phyloP scores from a whole-genome alignment of 1,140 invertebrate species.

The Tetramorium alpestre region DNA sequence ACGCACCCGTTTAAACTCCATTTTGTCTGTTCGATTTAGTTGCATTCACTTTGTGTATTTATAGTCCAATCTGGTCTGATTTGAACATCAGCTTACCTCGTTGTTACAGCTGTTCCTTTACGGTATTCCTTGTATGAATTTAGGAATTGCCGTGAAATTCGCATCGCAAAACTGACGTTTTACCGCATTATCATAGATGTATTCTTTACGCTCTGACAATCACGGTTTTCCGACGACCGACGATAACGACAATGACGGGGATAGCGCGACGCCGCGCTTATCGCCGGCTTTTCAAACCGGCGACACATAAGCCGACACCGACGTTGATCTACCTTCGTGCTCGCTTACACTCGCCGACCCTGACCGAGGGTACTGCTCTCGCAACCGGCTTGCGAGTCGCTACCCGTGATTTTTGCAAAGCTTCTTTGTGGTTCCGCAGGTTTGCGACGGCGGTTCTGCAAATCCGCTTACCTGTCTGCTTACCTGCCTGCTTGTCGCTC shows the following conservation, averaged over 20 bases:
- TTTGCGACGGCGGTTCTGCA: constrained; percentile 36
- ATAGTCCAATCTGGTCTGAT: constrained; percentile 9
- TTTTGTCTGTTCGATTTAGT: constrained; percentile 2
- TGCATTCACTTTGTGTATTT: background rate
- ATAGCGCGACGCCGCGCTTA: background rate
- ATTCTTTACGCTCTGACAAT: background rate
- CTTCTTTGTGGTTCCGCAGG: constrained; percentile 18
- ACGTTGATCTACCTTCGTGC: constrained; percentile 44
- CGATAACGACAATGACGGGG: background rate
- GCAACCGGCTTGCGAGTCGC: constrained; percentile 33
- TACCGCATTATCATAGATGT: background rate
- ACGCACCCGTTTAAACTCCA: constrained; percentile 34
- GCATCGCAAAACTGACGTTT: background rate
- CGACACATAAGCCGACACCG: constrained; percentile 31
- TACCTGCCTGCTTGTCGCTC: background rate
- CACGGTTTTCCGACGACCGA: background rate
- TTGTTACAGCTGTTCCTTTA: constrained; percentile 13
- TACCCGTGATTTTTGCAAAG: constrained; percentile 28
- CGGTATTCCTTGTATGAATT: background rate
- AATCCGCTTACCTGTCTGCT: constrained; percentile 48
- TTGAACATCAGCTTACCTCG: constrained; percentile 41
- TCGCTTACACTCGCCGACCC: constrained; percentile 48
- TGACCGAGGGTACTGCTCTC: constrained; percentile 62
- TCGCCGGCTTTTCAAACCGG: background rate
- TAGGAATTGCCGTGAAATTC: background rate